Percentiles rank a stretch among this genome's conserved stretches.
Conservation (phyloP, 2,797 vertebrate genomes). For the Halcyon badia region DNA sequence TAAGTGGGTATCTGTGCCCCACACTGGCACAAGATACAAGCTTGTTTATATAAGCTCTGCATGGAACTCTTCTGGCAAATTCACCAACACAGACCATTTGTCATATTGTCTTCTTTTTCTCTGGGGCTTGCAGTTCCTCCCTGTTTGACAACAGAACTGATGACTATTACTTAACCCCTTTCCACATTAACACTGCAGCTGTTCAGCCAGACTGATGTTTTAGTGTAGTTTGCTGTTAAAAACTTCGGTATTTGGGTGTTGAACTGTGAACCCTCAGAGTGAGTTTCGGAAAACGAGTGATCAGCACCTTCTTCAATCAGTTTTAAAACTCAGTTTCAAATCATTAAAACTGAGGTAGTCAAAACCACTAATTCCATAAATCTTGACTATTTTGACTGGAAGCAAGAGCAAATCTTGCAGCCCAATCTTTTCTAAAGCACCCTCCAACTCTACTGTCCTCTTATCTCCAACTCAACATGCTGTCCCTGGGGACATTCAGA, state of each 20-base stretch:
- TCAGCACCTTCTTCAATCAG: neutral
- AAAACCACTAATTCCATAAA: slow-evolving; percentile 5
- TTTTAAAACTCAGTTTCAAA: neutral
- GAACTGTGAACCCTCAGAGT: neutral
- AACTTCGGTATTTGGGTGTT: neutral
- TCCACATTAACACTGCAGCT: neutral
- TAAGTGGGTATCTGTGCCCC: neutral
- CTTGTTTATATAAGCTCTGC: neutral
- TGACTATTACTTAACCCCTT: slow-evolving; percentile 34
- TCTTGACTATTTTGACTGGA: neutral
- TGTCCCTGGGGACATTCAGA: neutral
- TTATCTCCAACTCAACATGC: neutral
- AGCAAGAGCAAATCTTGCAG: neutral
- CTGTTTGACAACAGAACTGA: slow-evolving; percentile 18
- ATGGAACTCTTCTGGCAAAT: slow-evolving; percentile 21
- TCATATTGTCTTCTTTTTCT: neutral
- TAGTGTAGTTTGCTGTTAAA: neutral
- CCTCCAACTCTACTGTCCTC: neutral
- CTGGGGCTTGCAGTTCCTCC: neutral
- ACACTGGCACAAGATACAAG: neutral
- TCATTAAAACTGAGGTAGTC: slow-evolving; percentile 2
- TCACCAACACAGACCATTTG: neutral
- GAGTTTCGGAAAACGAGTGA: neutral
- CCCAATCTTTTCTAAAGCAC: neutral
- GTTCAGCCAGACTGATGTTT: neutral